A percentile compares a stretch with the other conserved stretches of the same genome.
These are phyloP conservation scores for Eumerus sabulonum DNA, from an alignment of 2,888 invertebrate genomes.

Conservation along the genomic window DNA sequence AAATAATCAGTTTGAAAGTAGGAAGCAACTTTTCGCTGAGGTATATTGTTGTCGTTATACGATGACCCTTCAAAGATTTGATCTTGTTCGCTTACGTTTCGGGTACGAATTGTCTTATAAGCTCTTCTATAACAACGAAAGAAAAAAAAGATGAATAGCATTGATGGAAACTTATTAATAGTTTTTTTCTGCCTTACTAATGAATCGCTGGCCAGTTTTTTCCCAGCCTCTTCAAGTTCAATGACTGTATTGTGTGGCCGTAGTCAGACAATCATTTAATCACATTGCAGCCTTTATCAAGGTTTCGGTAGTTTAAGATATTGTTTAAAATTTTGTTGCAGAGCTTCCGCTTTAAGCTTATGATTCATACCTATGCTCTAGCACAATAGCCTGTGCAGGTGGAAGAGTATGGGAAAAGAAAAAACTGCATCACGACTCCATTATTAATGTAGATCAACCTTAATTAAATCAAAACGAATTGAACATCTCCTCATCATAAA, in stretches of 20 bases:
- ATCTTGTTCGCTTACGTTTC: no score
- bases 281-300: conserved; percentile 41
- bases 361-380: conserved; percentile 16
- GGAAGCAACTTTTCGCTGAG: conserved; percentile 32
- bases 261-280: conserved; percentile 24
- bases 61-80: conserved; percentile 30
- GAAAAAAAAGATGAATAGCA: no score
- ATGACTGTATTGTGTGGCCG: no score
- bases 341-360: conserved; percentile 16
- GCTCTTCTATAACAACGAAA: no score
- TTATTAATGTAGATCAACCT: conserved; percentile 39
- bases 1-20: conserved; percentile 55
- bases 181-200: no score
- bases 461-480: conserved; percentile 43
- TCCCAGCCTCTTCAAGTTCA: no score
- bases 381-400: not conserved
- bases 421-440: not conserved
- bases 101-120: no score
- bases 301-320: conserved; percentile 29
- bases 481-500: conserved; percentile 31
- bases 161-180: no score
- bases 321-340: not conserved
- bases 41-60: conserved; percentile 18
- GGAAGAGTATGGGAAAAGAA: no score
- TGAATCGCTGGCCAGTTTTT: no score